Conservation (phyloP, 35 echinoderm and acorn worm species). For the Strongylocentrotus purpuratus region DNA sequence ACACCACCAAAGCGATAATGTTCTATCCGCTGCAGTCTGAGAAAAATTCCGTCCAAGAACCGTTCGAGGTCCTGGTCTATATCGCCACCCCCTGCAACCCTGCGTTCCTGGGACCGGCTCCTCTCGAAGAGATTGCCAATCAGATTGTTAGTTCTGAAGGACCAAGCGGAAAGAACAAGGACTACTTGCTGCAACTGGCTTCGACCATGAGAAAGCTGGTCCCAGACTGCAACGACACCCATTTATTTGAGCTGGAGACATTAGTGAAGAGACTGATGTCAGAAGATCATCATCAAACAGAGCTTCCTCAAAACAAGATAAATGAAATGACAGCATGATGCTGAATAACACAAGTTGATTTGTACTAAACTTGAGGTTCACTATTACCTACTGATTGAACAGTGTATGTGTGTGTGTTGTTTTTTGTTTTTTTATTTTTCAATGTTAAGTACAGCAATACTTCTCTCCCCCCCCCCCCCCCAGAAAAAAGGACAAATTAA, state of each 20-base stretch:
- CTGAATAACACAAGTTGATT: background rate
- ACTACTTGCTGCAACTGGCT: slow-evolving; percentile 83
- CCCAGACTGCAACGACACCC: slow-evolving; percentile 65
- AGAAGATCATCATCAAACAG: background rate
- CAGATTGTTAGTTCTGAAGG: slow-evolving; percentile 83
- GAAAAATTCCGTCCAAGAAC: slow-evolving; percentile 32
- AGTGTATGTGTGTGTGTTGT: too few species aligned
- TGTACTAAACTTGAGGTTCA: too few species aligned
- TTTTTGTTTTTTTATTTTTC: too few species aligned
- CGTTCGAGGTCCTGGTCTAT: slow-evolving; percentile 72
- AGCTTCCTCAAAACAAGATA: background rate
- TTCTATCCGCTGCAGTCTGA: slow-evolving; percentile 65
- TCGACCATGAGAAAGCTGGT: slow-evolving; percentile 61
- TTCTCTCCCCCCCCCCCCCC: too few species aligned
- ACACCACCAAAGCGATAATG: slow-evolving; percentile 56
- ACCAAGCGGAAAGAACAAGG: slow-evolving; percentile 83
- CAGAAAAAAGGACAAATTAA: too few species aligned
- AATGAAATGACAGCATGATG: background rate
- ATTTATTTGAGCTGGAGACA: slow-evolving; percentile 88
- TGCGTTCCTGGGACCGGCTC: slow-evolving; percentile 80
- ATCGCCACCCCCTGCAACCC: slow-evolving; percentile 72
- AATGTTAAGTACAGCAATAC: too few species aligned
- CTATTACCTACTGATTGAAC: too few species aligned
- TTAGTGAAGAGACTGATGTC: slow-evolving; percentile 34
- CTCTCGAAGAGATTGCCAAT: slow-evolving; percentile 75